These are phyloP conservation scores for Epinephelus moara DNA, from an alignment of 2,113 vertebrate species.

Conservation along the genomic window DNA sequence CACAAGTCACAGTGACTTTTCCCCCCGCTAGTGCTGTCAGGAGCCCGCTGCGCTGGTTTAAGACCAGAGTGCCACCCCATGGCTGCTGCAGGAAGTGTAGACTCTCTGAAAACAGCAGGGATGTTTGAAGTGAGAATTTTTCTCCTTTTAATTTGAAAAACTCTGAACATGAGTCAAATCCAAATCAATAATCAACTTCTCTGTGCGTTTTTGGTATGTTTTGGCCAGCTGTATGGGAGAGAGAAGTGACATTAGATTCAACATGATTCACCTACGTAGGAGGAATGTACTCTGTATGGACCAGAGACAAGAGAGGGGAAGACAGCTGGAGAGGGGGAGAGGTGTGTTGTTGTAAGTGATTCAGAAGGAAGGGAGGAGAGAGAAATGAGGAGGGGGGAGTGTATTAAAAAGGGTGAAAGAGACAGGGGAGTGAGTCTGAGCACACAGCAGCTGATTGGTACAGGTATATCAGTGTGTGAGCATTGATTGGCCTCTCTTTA, in stretches of 20 bases:
- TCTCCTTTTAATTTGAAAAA: not conserved
- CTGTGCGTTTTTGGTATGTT: not conserved
- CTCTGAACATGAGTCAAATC: not conserved
- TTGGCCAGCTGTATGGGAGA: not conserved
- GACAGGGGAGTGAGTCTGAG: slow-evolving; percentile 36
- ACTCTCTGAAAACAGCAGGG: not conserved
- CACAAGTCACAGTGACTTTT: slow-evolving; percentile 43
- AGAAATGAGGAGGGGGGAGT: slow-evolving; percentile 17
- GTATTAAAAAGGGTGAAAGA: slow-evolving; percentile 47
- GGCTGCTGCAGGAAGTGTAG: slow-evolving; percentile 35
- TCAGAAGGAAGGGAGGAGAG: not conserved
- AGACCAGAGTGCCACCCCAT: slow-evolving; percentile 69
- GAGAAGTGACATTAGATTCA: not conserved
- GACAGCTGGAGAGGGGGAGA: not conserved
- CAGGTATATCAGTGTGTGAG: slow-evolving; percentile 70
- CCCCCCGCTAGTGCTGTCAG: slow-evolving; percentile 12
- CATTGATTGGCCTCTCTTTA: slow-evolving; percentile 75
- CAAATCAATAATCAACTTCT: not conserved
- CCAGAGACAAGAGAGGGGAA: not conserved
- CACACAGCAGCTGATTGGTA: slow-evolving; percentile 67
- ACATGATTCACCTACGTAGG: slow-evolving; percentile 8
- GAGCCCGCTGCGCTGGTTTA: slow-evolving; percentile 14
- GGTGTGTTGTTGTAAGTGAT: slow-evolving; percentile 1
- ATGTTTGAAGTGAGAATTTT: slow-evolving; percentile 1
- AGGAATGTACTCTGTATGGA: slow-evolving; percentile 1